phyloP scores from a whole-genome alignment of 2,888 invertebrate species.

The Drosophila siamana region DNA sequence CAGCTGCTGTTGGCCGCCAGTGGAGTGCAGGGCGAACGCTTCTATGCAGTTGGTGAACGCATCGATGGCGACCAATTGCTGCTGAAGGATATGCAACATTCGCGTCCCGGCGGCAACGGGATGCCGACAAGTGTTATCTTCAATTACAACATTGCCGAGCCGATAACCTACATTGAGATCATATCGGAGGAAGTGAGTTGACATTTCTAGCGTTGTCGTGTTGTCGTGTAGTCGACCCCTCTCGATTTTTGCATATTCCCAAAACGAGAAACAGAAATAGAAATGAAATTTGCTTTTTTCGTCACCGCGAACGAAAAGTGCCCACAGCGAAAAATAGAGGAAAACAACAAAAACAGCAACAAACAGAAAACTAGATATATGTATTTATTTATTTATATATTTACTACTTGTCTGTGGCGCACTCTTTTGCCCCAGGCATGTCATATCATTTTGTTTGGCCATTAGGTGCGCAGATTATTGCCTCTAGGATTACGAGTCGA shows the following conservation, averaged over 20 bases:
- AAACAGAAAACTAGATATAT: constrained; percentile 43
- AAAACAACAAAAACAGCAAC: constrained; percentile 41
- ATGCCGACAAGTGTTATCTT: constrained; percentile 75
- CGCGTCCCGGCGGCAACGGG: constrained; percentile 62
- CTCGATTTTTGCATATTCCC: constrained; percentile 55
- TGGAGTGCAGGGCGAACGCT: constrained; percentile 31
- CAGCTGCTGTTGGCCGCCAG: constrained; percentile 29
- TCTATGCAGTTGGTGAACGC: constrained; percentile 59
- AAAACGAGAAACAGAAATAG: constrained; percentile 58
- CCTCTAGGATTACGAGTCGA: constrained; percentile 28
- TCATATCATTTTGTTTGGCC: constrained; percentile 33
- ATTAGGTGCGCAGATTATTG: constrained; percentile 46
- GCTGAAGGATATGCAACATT: constrained; percentile 77
- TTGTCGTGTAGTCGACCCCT: constrained; percentile 20
- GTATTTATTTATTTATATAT: constrained; percentile 64
- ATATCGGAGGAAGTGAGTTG: constrained; percentile 80
- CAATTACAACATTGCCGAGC: constrained; percentile 73
- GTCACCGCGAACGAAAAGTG: constrained; percentile 45
- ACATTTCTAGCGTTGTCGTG: background rate
- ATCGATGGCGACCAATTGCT: constrained; percentile 75
- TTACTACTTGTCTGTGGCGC: constrained; percentile 34
- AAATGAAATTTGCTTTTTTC: constrained; percentile 56
- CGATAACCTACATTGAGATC: constrained; percentile 82
- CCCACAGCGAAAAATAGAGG: constrained; percentile 26
- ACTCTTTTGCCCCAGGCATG: constrained; percentile 28